phyloP scores from a whole-genome alignment of 2,888 invertebrate genomes.

The Drosophila colorata region DNA sequence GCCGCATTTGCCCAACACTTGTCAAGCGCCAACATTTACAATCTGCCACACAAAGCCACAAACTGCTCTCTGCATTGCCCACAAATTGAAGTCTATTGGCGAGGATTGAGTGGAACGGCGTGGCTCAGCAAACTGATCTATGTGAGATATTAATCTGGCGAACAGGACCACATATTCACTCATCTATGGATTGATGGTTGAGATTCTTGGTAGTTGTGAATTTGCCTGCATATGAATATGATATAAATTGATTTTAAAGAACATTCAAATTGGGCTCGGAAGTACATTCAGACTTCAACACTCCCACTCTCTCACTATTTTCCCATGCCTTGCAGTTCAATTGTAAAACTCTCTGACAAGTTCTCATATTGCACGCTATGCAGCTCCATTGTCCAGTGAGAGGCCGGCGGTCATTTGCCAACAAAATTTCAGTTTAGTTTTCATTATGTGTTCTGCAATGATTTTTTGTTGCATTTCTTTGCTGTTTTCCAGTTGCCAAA shows the following conservation, averaged over 20 bases:
- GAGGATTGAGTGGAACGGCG: neutral
- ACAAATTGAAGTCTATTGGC: slow-evolving; percentile 33
- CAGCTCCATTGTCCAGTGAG: slow-evolving; percentile 32
- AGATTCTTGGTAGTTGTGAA: no score
- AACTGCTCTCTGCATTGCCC: slow-evolving; percentile 16
- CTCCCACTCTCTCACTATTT: no score
- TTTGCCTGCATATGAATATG: no score
- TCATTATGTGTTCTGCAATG: slow-evolving; percentile 32
- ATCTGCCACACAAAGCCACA: slow-evolving; percentile 6
- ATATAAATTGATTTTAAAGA: no score
- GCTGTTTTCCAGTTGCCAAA: slow-evolving; percentile 5
- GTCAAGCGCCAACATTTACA: slow-evolving; percentile 22
- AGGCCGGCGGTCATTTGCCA: slow-evolving; percentile 22
- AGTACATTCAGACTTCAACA: slow-evolving; percentile 4
- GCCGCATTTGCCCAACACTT: slow-evolving; percentile 28
- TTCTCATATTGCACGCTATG: slow-evolving; percentile 31
- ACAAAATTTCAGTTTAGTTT: slow-evolving; percentile 36
- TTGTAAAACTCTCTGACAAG: slow-evolving; percentile 16
- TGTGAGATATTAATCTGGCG: no score
- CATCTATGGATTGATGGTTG: no score
- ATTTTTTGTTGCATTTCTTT: slow-evolving; percentile 23
- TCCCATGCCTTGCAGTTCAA: slow-evolving; percentile 8
- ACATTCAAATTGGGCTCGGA: neutral
- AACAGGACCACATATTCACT: no score
- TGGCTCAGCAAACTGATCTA: no score